These are phyloP conservation scores for Aotus griseimembra DNA, from an alignment of 2,797 vertebrate species.

Conservation along the genomic window DNA sequence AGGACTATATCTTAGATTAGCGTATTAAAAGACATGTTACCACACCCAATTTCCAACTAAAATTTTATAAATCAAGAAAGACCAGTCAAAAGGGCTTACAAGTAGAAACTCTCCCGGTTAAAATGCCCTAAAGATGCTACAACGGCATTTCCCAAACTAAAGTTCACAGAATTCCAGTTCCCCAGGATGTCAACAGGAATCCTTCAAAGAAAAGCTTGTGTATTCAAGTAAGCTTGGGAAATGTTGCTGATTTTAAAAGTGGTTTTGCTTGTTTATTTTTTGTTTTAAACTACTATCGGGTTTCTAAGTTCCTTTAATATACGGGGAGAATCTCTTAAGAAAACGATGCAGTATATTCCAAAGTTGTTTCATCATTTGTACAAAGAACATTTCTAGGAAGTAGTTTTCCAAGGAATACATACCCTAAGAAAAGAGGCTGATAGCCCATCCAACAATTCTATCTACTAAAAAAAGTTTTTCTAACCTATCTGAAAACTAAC, in stretches of 20 bases:
- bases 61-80: not conserved
- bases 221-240: not conserved
- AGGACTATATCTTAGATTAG: not conserved
- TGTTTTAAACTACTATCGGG: not conserved
- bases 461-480: not conserved
- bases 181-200: not conserved
- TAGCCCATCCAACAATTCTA: not conserved
- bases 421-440: not conserved
- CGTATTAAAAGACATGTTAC: not conserved
- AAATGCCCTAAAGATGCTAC: not conserved
- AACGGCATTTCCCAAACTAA: not conserved
- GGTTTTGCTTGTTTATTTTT: not conserved
- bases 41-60: not conserved
- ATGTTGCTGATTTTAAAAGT: not conserved
- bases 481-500: conserved; percentile 20
- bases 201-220: not conserved
- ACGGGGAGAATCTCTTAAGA: not conserved
- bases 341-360: not conserved
- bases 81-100: not conserved
- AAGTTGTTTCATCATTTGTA: conserved; percentile 21
- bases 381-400: not conserved
- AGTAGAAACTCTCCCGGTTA: not conserved
- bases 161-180: not conserved
- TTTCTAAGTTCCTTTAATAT: conserved; percentile 1
- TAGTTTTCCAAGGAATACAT: not conserved